phyloP scores from a whole-genome alignment of 1,140 invertebrate species.

The Drosophila tsacasi region DNA sequence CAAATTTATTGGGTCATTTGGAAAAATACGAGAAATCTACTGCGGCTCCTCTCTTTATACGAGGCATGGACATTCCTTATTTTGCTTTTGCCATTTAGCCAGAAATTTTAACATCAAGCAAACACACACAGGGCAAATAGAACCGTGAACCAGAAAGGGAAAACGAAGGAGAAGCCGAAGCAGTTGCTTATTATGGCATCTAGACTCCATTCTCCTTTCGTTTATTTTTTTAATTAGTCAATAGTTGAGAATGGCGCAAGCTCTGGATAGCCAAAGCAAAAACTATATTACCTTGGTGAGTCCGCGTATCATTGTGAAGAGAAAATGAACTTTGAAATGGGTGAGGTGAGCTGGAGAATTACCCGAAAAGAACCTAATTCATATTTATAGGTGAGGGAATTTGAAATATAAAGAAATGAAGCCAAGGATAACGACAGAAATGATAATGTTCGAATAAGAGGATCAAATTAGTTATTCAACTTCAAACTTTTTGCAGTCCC shows the following conservation, averaged over 20 bases:
- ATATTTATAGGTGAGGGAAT: slow-evolving; percentile 22
- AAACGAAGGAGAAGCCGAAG: slow-evolving; percentile 34
- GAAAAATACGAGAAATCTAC: slow-evolving; percentile 78
- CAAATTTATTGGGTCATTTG: slow-evolving; percentile 84
- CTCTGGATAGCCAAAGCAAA: slow-evolving; percentile 21
- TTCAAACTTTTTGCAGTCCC: background rate
- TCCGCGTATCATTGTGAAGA: slow-evolving; percentile 13
- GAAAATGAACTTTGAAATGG: slow-evolving; percentile 67
- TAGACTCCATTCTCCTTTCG: slow-evolving; percentile 37
- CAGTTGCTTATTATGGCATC: slow-evolving; percentile 79
- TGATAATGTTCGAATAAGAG: background rate
- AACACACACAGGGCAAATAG: slow-evolving; percentile 18
- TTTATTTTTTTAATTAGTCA: slow-evolving; percentile 79
- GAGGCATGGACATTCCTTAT: slow-evolving; percentile 46
- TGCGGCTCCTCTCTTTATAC: slow-evolving; percentile 26
- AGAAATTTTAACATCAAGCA: slow-evolving; percentile 42
- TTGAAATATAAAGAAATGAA: background rate
- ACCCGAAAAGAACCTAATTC: slow-evolving; percentile 8
- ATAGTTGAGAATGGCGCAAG: slow-evolving; percentile 57
- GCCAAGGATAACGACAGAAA: background rate
- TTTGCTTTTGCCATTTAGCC: slow-evolving; percentile 41
- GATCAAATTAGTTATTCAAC: background rate
- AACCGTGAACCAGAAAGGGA: slow-evolving; percentile 13
- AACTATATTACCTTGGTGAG: slow-evolving; percentile 18
- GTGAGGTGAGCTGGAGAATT: slow-evolving; percentile 42